Evolutionary conservation across 1,140 invertebrate species (phyloP).

Genomic region (Caenorhabditis tropicalis): DNA sequence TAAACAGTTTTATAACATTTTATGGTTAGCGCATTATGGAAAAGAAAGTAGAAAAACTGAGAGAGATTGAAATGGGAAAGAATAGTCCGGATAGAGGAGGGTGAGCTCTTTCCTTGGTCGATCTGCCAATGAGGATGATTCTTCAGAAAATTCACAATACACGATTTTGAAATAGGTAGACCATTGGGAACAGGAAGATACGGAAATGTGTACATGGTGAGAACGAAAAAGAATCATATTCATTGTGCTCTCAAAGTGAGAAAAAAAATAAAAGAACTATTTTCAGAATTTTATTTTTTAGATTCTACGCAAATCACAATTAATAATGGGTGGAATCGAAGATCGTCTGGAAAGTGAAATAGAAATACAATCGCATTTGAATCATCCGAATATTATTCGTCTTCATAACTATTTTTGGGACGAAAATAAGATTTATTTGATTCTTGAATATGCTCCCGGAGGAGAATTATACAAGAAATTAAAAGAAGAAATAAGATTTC

Average conservation of each 20-base stretch:
- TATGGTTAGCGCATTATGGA: no score
- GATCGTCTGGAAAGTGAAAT: constrained; percentile 88
- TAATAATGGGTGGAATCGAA: constrained; percentile 81
- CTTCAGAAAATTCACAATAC: constrained; percentile 69
- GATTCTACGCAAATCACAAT: constrained; percentile 78
- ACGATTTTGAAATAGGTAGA: constrained; percentile 85
- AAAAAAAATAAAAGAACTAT: no score
- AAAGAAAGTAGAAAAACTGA: no score
- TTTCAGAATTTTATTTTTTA: no score
- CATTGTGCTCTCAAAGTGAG: constrained; percentile 88
- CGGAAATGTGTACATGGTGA: constrained; percentile 87
- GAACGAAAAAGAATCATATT: constrained; percentile 81
- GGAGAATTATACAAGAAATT: constrained; percentile 83
- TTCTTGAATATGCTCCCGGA: constrained; percentile 87
- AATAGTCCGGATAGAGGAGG: no score
- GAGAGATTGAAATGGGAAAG: no score
- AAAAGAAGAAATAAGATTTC: constrained; percentile 75
- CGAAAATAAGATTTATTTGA: constrained; percentile 84
- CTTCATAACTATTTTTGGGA: constrained; percentile 91
- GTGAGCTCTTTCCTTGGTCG: no score
- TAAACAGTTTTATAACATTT: no score
- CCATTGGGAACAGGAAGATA: constrained; percentile 87
- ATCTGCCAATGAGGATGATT: no score
- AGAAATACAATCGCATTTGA: constrained; percentile 90
- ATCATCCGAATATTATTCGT: constrained; percentile 87